Base-by-base conservation (phyloP, 2,888 invertebrate genomes). In the Orgyia antiqua region DNA sequence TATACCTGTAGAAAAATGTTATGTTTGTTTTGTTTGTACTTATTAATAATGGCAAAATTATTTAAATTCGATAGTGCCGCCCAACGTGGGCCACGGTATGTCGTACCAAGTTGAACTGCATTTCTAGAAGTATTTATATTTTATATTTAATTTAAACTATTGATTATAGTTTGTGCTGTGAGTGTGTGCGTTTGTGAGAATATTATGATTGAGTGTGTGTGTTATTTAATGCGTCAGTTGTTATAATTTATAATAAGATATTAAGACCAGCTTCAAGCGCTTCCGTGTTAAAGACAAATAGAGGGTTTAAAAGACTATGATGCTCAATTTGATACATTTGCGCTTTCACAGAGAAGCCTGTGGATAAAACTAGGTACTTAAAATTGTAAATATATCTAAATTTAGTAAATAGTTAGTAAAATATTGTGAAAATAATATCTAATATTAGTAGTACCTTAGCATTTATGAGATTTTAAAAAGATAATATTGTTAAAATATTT, bases 41-140 rank as follows among this genome's bases (percentile, higher is more conserved):
- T 73, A 73, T 60, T 64, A 68, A 61, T 65, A 58, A 62, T 61
- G 48, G 63, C 74, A 58, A 75, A 76, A 77, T 71, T 71, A 51
- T 61, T 54, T 64, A 54, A 59, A 69, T 70, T 74, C 68, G 59
- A 63, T 63, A 39, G 66, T 68, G 68, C 50, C 47, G 59, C 51
- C 72, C 63, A 48, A 27, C 9, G 24, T 34, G 68, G 58, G 56
- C 51, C 63, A 58, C 66, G 42, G 49, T 45, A 68, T 62, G 86
- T 86, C 86, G 86, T 86, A 86, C 86, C 86, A 77, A 78, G 78
- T 79, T 70, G 48, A 68, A 80, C 71, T 86, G 86, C 86, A 86
- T 86, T 86, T 86, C 70, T 84, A 86, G 80, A 71, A 63, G 65
- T 82, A 84, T 83, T 83, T 82, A 83, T 78, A 66, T 76, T 75